Evolutionary conservation across 2,797 vertebrate species (phyloP).

Genomic region (Ctenosaura bakeri): DNA sequence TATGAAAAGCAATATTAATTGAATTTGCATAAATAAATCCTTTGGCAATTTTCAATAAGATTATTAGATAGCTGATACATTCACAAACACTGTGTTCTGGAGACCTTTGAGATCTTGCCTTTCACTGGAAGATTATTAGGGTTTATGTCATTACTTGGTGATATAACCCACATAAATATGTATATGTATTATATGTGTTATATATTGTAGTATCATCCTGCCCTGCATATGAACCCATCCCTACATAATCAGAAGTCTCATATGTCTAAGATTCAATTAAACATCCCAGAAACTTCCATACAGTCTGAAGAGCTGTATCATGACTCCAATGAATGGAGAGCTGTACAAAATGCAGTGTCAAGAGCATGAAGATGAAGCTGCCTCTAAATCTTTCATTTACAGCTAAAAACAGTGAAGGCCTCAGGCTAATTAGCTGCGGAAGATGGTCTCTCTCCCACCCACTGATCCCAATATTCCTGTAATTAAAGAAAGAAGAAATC

Average conservation of each 20-base stretch:
- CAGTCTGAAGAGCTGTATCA: neutral
- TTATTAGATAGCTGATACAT: neutral
- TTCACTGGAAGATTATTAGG: neutral
- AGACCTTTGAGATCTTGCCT: neutral
- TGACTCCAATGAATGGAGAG: neutral
- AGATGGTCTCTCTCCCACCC: conserved; percentile 28
- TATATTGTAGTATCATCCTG: neutral
- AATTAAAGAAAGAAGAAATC: conserved; percentile 33
- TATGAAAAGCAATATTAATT: neutral
- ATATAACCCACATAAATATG: neutral
- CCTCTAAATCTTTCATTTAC: conserved; percentile 18
- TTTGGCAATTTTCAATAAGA: neutral
- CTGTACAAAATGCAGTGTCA: neutral
- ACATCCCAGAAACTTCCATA: neutral
- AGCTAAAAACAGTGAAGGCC: conserved; percentile 3
- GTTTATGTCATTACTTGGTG: neutral
- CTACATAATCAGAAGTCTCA: neutral
- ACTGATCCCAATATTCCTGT: conserved; percentile 23
- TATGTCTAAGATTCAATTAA: neutral
- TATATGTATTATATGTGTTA: too few species aligned
- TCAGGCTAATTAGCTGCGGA: conserved; percentile 29
- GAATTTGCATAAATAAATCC: neutral
- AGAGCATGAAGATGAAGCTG: neutral
- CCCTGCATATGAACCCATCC: neutral
- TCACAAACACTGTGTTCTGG: neutral